A percentile compares a stretch with the other conserved stretches of the same genome.
Conservation (phyloP, 2,888 invertebrate genomes). For the Lottia scabra region DNA sequence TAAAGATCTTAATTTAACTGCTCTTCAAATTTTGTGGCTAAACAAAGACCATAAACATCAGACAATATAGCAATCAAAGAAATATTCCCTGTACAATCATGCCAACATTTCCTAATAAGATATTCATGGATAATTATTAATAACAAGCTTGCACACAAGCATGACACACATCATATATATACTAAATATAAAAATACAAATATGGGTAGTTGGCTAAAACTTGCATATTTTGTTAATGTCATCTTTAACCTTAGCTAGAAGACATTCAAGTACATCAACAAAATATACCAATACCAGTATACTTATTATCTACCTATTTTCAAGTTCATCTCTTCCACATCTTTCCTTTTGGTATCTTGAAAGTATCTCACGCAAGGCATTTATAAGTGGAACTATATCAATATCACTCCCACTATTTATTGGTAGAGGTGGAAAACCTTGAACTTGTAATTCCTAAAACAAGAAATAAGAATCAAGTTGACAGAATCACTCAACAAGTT, state of each 20-base stretch:
- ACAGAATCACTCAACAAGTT: too few species aligned
- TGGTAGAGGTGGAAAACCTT: conserved; percentile 52
- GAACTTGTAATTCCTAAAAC: conserved; percentile 49
- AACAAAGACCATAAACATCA: background rate
- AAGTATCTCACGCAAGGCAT: conserved; percentile 55
- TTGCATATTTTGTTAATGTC: too few species aligned
- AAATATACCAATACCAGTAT: background rate
- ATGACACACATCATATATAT: too few species aligned
- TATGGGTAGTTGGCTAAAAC: too few species aligned
- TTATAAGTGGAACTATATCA: conserved; percentile 48
- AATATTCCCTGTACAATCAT: too few species aligned
- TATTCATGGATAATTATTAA: too few species aligned
- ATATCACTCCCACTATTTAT: conserved; percentile 31
- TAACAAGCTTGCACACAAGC: too few species aligned
- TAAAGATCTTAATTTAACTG: background rate
- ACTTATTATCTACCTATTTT: conserved; percentile 48
- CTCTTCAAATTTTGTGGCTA: background rate
- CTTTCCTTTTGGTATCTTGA: conserved; percentile 48
- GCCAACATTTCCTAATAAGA: too few species aligned
- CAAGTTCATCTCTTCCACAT: conserved; percentile 53
- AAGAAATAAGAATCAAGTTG: background rate
- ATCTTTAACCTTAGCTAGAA: too few species aligned
- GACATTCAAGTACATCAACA: too few species aligned
- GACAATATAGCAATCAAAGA: too few species aligned
- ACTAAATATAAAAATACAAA: too few species aligned